Evolutionary conservation across 2,113 vertebrate species (phyloP), one percentile per base, ranked within the genome.

Genomic region (Gorsachius goisagi): DNA sequence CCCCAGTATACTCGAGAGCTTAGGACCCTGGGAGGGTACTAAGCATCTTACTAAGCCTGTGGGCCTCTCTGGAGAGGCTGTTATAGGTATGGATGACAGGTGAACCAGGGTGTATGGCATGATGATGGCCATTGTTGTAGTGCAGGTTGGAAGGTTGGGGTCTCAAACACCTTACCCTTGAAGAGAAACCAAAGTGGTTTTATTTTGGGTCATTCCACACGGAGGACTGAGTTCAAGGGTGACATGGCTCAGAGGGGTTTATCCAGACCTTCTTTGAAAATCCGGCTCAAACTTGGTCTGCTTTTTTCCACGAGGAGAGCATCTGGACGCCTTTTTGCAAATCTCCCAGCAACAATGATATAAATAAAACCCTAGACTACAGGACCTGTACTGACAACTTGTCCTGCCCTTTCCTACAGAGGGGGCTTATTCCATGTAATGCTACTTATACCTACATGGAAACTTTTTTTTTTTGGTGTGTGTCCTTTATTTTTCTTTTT

Each of bases 291-390:
- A 80, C 58, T 94, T 89, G 63, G 67, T 58, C 67, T 73, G 26
- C 66, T 93, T 88, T 45, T 74, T 93, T 97, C 77, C 81, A 77
- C 15, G 58, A 93, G 76, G 59, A 88, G 50, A 94, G 84, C 91
- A 89, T 97, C 63, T 91, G 92, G 63, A 89, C 0, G 32, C 41
- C 69, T 91, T 93, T 89, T 76, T 35, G 39, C 58, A 94, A 76
- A 94, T 94, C 91, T 95, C 95, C 94, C 93, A 80, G 94, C 87
- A 96, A 95, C 91, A 94, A 89, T 76, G 92, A 85, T 95, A 95
- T 95, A 96, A 95, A 97, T 94, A 97, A 94, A 97, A 76, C n/a
- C n/a, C 55, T 47, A 33, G 80, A 16, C 68, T 90, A 18, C 52
- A 90, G 76, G 50, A n/a, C 92, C 94, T 88, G 50, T 87, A 80